These are phyloP conservation scores for Cephus nigrinus DNA, from an alignment of 2,888 invertebrate genomes.

Conservation along the genomic window DNA sequence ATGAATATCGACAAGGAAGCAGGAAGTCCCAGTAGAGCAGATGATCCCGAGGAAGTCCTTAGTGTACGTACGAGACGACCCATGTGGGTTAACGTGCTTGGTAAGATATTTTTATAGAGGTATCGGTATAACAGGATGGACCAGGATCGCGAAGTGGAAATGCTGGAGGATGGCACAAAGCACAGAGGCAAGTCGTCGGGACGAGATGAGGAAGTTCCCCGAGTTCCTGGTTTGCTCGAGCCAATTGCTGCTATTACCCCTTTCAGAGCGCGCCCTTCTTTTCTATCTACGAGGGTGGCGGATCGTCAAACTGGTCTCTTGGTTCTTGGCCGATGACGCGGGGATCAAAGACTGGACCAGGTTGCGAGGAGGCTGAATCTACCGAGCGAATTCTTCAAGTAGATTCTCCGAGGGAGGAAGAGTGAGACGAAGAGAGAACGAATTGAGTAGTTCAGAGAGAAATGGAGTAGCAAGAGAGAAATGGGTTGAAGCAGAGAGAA, in stretches of 20 bases:
- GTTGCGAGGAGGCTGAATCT: not conserved
- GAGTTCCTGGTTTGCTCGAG: not conserved
- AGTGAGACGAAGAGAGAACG: not conserved
- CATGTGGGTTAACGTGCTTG: not conserved
- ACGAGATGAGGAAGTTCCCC: not conserved
- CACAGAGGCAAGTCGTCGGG: not conserved
- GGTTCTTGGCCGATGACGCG: not conserved
- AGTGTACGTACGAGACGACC: not conserved
- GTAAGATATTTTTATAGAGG: not conserved
- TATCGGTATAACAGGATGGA: not conserved
- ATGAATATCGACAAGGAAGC: not conserved
- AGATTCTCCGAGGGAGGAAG: not conserved
- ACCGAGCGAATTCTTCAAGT: not conserved
- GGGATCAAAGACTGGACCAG: not conserved
- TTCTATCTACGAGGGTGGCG: not conserved
- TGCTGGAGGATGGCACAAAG: not conserved
- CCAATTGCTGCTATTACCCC: not conserved
- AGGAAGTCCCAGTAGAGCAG: not conserved
- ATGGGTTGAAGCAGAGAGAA: conserved; percentile 13
- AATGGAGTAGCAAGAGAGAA: not conserved
- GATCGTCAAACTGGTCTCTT: not conserved
- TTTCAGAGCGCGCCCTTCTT: not conserved
- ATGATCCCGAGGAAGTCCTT: not conserved
- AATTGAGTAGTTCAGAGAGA: not conserved
- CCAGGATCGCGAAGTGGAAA: not conserved